Evolutionary conservation across 2,888 invertebrate species (phyloP), one percentile per base, ranked within the genome.

Genomic region (Aproaerema taeniolella): DNA sequence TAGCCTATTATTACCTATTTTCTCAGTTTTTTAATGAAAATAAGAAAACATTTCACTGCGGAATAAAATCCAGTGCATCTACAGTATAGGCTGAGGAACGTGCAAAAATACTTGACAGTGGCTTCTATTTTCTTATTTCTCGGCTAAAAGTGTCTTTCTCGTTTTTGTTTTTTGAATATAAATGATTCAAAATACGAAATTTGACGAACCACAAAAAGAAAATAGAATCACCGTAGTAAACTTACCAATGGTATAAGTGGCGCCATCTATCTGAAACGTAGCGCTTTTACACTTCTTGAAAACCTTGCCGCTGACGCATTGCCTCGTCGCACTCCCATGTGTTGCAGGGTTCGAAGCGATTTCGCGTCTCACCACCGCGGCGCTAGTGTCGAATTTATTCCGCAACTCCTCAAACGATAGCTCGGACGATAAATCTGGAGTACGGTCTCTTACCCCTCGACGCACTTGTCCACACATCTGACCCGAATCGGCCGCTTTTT

Each of bases 271-370:
- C 60, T 94, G 93, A 75, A 95, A 94, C 46, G 94, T 95, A 38
- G 95, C 94, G 74, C 94, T 94, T 85, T 94, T 94, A 87, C 94
- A 94, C 79, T 94, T 94, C 87, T 92, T 92, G 80, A 92, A 91
- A 46, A 91, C 73, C 62, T 91, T 90, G 43, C 87, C 87, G 61
- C 86, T 87, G 31, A 87, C 87, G 28, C 80, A 76, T 50, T 87
- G 87, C 10, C 87, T 67, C 24, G 71, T 85, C 47, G 81, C 86
- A 71, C 87, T 87, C 48, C 76, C 78, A 53, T 87, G 87, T 47
- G 85, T 82, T 26, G 85, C 75, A 10, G 87, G 87, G 52, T 79
- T 80, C 55, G 82, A 75, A 45, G 71, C 68, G 45, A 82, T 77
- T 60, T 82, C 82, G 50, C 73, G 65, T 44, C 68, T 58, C 58